Percentiles rank a stretch among this genome's conserved stretches.
Conservation (phyloP, 2,797 vertebrate species). For the Anisognathus igniventris region DNA sequence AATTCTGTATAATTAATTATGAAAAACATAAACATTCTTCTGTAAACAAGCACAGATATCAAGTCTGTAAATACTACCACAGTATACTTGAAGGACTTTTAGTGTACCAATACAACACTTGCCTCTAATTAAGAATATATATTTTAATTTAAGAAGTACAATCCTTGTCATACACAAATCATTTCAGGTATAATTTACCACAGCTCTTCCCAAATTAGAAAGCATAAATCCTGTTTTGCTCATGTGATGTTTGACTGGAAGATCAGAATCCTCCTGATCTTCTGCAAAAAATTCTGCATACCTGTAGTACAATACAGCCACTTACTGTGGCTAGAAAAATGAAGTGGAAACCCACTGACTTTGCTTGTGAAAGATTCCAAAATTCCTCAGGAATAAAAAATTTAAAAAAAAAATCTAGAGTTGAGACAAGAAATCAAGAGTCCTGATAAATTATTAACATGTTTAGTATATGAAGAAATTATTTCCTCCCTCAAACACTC, state of each 20-base stretch:
- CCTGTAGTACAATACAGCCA: neutral
- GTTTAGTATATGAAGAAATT: neutral
- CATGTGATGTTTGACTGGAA: neutral
- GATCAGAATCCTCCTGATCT: neutral
- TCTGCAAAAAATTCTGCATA: neutral
- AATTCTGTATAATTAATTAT: neutral
- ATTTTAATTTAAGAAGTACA: neutral
- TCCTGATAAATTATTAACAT: accelerated
- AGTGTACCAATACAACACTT: neutral
- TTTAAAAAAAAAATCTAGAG: neutral
- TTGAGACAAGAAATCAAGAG: neutral
- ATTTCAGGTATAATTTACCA: neutral
- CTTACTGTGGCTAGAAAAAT: neutral
- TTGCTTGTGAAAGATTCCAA: neutral
- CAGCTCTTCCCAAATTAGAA: neutral
- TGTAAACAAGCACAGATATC: neutral
- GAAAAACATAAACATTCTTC: neutral
- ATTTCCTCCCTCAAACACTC: neutral
- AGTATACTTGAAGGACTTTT: neutral
- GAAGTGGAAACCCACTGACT: neutral
- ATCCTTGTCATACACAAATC: neutral
- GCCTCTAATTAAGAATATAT: neutral
- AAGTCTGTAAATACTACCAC: neutral
- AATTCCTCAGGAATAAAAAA: neutral
- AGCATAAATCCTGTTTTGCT: neutral